phyloP scores from a whole-genome alignment of 2,113 vertebrate genomes.

The Dipodomys spectabilis region DNA sequence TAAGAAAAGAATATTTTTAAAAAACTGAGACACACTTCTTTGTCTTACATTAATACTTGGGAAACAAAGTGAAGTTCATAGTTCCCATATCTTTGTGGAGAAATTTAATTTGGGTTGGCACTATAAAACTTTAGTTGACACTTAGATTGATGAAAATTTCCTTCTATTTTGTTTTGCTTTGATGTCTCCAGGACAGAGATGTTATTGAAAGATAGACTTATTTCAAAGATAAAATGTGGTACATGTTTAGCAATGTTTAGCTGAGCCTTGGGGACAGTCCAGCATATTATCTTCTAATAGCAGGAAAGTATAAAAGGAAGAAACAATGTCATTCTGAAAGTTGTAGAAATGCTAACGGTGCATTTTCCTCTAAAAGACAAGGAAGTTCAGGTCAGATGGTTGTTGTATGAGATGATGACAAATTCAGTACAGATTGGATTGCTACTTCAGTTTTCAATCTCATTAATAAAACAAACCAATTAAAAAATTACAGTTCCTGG shows the following conservation, averaged over 20 bases:
- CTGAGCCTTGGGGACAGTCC: neutral
- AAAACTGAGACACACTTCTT: neutral
- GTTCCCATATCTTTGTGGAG: neutral
- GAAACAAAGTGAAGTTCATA: neutral
- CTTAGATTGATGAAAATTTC: neutral
- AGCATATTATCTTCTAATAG: neutral
- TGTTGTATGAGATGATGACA: neutral
- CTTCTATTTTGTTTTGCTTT: constrained; percentile 28
- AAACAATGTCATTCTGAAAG: neutral
- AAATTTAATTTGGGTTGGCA: neutral
- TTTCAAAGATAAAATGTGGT: constrained; percentile 6
- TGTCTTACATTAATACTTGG: neutral
- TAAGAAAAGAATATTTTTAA: constrained; percentile 4
- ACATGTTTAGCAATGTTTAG: neutral
- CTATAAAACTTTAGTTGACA: constrained; percentile 12
- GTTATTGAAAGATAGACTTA: neutral
- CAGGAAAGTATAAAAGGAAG: neutral
- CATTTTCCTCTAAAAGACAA: neutral
- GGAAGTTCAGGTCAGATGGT: neutral
- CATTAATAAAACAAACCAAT: neutral
- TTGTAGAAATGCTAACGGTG: neutral
- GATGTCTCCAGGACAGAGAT: neutral
- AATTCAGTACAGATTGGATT: neutral
- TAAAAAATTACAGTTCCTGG: neutral
- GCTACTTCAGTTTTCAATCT: neutral